Conservation (phyloP, 2,888 invertebrate species). For the Nebria brevicollis region DNA sequence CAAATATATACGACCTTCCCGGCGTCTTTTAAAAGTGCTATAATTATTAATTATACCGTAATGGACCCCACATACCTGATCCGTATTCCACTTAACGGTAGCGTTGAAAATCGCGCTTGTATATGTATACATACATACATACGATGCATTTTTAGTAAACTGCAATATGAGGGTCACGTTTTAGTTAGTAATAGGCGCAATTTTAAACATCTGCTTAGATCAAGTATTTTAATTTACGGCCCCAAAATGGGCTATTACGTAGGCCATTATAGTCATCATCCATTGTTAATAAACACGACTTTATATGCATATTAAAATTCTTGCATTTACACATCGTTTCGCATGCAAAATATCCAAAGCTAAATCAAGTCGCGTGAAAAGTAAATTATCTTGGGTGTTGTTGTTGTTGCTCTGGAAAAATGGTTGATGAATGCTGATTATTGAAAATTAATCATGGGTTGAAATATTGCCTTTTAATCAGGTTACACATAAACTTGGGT, state of each 20-base stretch:
- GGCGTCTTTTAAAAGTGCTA: slow-evolving; percentile 45
- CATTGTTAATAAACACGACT: slow-evolving; percentile 41
- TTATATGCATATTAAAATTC: slow-evolving; percentile 39
- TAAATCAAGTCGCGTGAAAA: slow-evolving; percentile 21
- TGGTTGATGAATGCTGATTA: neutral
- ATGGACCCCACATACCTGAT: slow-evolving; percentile 22
- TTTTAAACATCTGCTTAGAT: slow-evolving; percentile 47
- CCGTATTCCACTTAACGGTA: slow-evolving; percentile 14
- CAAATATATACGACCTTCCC: slow-evolving; percentile 32
- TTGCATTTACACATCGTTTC: slow-evolving; percentile 28
- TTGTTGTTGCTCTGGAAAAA: neutral
- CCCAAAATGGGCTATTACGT: slow-evolving; percentile 37
- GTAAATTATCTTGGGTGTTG: slow-evolving; percentile 19
- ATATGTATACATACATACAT: slow-evolving; percentile 13
- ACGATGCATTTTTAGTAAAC: slow-evolving; percentile 29
- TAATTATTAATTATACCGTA: slow-evolving; percentile 46
- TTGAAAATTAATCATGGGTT: neutral
- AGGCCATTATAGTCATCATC: slow-evolving; percentile 45
- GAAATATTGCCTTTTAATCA: neutral
- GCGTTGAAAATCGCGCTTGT: slow-evolving; percentile 18
- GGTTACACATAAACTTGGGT: neutral
- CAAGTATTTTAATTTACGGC: slow-evolving; percentile 43
- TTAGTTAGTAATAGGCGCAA: slow-evolving; percentile 41
- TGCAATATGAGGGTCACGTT: slow-evolving; percentile 39
- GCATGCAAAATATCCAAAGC: slow-evolving; percentile 17